Evolutionary conservation across 2,888 invertebrate genomes (phyloP), one percentile per base, ranked within the genome.

Genomic region (Alcis repandata): DNA sequence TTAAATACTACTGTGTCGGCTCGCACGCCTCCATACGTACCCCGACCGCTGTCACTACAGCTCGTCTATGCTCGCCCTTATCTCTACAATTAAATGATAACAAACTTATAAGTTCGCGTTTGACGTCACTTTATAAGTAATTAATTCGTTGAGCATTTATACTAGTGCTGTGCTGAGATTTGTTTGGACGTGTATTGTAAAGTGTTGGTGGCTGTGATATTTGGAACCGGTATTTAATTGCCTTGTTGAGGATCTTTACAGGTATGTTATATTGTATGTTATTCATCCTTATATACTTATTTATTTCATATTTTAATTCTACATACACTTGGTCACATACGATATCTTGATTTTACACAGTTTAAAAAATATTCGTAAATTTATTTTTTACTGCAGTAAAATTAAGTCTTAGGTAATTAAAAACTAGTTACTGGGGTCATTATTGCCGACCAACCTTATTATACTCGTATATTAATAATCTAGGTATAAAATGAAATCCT

Each of bases 81-180:
- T 86, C 85, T 82, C 59, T 72, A 79, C 74, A 82, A 84, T 84
- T 87, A 82, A 84, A 73, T 83, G 87, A 87, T 90, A 79, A 72
- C 70, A 75, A 68, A 78, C 71, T 71, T 75, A 27, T 49, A 77
- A 84, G 83, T 80, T 83, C 78, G 70, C 71, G 59, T 61, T 66
- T 75, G 73, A 84, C 85, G 82, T 84, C 82, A 81, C 53, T 51
- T 54, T 58, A 70, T 63, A 57, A 58, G 10, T 43, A 58, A 48
- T 48, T 61, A 59, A 56, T 54, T 52, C 15, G 22, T 61, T 60
- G 57, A 68, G 43, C 40, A 64, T 61, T 68, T 71, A 58, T 54
- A 66, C 22, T 27, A 46, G 67, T 71, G 59, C 49, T 69, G 64
- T 52, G 54, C 45, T 46, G 38, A 67, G 41, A 43, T 61, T 59